Evolutionary conservation across 1,140 invertebrate genomes (phyloP).

Genomic region (Drosophila prosaltans): DNA sequence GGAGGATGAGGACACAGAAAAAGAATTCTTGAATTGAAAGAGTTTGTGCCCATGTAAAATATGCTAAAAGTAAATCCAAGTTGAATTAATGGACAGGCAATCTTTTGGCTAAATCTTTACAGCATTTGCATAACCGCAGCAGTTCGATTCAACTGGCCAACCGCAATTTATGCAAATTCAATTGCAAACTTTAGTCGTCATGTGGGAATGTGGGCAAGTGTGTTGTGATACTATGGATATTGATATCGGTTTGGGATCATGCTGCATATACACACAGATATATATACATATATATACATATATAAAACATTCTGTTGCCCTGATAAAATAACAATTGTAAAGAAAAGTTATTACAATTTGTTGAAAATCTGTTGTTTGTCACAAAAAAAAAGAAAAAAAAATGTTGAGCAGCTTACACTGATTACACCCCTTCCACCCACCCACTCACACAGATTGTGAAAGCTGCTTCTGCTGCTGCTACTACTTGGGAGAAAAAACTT

Average conservation of each 20-base stretch:
- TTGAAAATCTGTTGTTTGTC: slow-evolving; percentile 8
- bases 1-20: neutral
- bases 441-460: no score
- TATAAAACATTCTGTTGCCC: no score
- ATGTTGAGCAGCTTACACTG: slow-evolving; percentile 56
- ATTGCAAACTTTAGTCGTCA: slow-evolving; percentile 78
- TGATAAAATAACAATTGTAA: neutral
- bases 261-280: neutral
- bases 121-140: slow-evolving; percentile 73
- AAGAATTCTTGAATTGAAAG: slow-evolving; percentile 19
- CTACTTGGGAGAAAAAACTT: neutral
- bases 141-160: slow-evolving; percentile 45
- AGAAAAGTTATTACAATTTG: neutral
- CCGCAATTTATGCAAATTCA: slow-evolving; percentile 82
- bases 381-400: neutral
- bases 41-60: slow-evolving; percentile 72
- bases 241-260: slow-evolving; percentile 1
- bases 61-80: slow-evolving; percentile 81
- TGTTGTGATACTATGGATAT: slow-evolving; percentile 18
- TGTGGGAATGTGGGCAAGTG: slow-evolving; percentile 56
- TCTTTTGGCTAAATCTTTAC: slow-evolving; percentile 77
- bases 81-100: slow-evolving; percentile 81
- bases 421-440: slow-evolving; percentile 38
- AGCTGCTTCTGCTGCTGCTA: no score
- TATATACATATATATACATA: no score